Conservation (phyloP, 2,797 vertebrate genomes). For the Platyrinchus mystaceus region DNA sequence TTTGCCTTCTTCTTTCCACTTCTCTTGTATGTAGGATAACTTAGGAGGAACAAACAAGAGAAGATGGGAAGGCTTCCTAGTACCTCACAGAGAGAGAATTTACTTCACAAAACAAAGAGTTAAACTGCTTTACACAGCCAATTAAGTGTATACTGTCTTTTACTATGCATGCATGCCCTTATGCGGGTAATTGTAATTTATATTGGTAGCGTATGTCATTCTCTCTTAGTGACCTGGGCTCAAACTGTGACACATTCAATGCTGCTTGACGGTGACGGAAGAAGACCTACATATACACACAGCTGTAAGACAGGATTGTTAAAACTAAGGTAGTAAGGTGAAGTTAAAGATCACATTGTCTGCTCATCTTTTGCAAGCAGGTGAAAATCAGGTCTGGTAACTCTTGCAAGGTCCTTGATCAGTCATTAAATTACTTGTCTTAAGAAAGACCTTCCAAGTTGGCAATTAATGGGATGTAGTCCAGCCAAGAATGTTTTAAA, state of each 20-base stretch:
- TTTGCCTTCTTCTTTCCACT: not conserved
- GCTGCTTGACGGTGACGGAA: not conserved
- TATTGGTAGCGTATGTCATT: not conserved
- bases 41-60: not conserved
- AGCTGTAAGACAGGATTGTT: not conserved
- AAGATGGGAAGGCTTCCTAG: not conserved
- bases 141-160: not conserved
- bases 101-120: not conserved
- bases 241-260: not conserved
- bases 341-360: not conserved
- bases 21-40: not conserved
- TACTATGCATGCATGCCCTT: not conserved
- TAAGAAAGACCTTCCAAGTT: conserved; percentile 33
- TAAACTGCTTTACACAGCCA: not conserved
- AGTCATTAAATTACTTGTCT: conserved; percentile 25
- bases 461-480: conserved; percentile 12
- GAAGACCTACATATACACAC: not conserved
- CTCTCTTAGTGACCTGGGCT: not conserved
- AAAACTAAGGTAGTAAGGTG: not conserved
- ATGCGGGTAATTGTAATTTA: conserved; percentile 22
- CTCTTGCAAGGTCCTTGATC: conserved; percentile 3
- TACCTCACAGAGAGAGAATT: not conserved
- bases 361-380: not conserved
- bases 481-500: conserved; percentile 47
- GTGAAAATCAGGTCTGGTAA: not conserved